Evolutionary conservation across 2,888 invertebrate species (phyloP), one percentile per base, ranked within the genome.

Genomic region (Athrips mouffetella): DNA sequence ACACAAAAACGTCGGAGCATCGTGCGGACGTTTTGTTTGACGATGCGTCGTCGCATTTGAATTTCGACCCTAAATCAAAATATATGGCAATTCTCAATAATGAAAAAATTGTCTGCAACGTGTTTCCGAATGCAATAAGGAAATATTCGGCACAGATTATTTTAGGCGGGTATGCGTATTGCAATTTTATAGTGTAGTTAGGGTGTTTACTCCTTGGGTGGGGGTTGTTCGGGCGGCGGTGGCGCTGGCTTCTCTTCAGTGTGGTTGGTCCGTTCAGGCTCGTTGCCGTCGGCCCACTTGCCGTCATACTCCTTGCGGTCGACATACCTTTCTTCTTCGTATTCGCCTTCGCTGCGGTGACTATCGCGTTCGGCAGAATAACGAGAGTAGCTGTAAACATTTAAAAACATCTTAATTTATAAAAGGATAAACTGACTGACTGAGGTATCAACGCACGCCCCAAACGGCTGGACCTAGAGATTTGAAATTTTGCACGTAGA

Each of bases 251-350:
- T 82, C 21, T 86, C 83, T 41, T 85, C 85, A 0, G 69, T 48
- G 52, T 75, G 52, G 39, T 65, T 67, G 11, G n/a, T n/a, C 45
- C 80, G 66, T 29, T 84, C 86, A 0, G 86, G 85, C 49, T 89
- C 89, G 50, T 90, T 89, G 25, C 90, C 91, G 49, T 91, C 91
- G 0, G 91, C 91, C 91, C 92, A 91, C 68, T 91, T 92, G 3
- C 92, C 91, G 59, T 91, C 92, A 62, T 91, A 92, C 57, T 91
- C 90, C 70, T 91, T 91, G 45, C 91, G 80, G 70, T 91, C 91
- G 51, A 91, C 90, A 70, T 87, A 90, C 59, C 89, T 77, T 54
- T 87, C 87, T 61, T 89, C 89, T 67, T 89, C 89, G 55, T 89
- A 89, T 58, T 89, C 87, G 31, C 89, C 87, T 53, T 89, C 89